Base-by-base conservation (phyloP, 2,888 invertebrate genomes). In the Opisthograptis luteolata region DNA sequence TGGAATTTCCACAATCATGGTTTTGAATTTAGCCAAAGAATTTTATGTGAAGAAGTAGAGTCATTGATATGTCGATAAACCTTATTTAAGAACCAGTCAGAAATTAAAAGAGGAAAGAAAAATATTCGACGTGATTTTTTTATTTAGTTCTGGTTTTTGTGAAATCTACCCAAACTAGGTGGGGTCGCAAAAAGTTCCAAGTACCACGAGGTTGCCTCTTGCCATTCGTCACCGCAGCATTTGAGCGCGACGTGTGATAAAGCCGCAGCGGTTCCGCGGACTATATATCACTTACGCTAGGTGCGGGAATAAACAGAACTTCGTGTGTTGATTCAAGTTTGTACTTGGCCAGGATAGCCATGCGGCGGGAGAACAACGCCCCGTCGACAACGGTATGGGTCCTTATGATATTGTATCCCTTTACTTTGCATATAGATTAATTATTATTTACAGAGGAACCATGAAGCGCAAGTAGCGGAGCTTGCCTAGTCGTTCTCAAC, bases 181-280 rank as follows among this genome's bases (percentile, higher is more conserved):
- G 42, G 50, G 22, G 37, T 28, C 36, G 32, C 31, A 58, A 54
- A 50, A 54, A 58, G 47, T 51, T 27, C 41, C 53, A 44, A 53
- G 53, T 53, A 32, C 15, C 27, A 13, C 20, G 25, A 9, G 15
- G 42, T 20, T 41, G 10, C 46, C 47, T 35, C 36, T 48, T 57
- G 45, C 49, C 59, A 59, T 62, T 50, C 64, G 55, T 66, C 66
- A 64, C 55, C 49, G 55, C 60, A 57, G 48, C 62, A 52, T 55
- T 60, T 60, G 61, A 60, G 55, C 59, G 44, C 49, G 62, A 60
- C 60, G 55, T 60, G 60, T 60, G 62, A 63, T 62, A 67, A 66
- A 62, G 59, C 62, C 66, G 58, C 44, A 42, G 60, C 55, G 60
- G 61, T 55, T 61, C 58, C 59, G 53, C 57, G 55, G 43, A 56